These are phyloP conservation scores for Spodoptera litura DNA, from an alignment of 1,140 invertebrate species.

Conservation along the genomic window DNA sequence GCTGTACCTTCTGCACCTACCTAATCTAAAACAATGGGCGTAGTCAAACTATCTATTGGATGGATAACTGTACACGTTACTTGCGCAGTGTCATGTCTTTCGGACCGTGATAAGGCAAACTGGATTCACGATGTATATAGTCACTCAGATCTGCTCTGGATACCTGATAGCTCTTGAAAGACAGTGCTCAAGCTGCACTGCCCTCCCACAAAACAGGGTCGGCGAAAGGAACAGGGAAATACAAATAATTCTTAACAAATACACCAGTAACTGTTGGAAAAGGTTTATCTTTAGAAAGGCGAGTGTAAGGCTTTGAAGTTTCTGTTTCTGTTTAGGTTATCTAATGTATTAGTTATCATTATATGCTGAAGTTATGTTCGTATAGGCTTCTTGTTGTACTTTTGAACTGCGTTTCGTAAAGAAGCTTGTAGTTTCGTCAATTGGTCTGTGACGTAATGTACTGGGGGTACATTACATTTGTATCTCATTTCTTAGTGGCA, in stretches of 20 bases:
- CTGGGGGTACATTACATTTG: too few species aligned
- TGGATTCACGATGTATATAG: constrained; percentile 33
- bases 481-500: too few species aligned
- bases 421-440: too few species aligned
- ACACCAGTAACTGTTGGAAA: not conserved
- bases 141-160: constrained; percentile 9
- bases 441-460: too few species aligned
- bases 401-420: too few species aligned
- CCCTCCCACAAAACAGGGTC: constrained; percentile 1
- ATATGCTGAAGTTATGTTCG: not conserved
- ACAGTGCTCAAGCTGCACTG: not conserved
- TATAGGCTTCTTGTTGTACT: too few species aligned
- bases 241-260: constrained; percentile 20
- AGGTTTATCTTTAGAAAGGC: constrained; percentile 16
- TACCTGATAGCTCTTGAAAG: constrained; percentile 29
- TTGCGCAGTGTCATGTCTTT: constrained; percentile 54
- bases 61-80: constrained; percentile 53
- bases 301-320: not conserved
- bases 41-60: constrained; percentile 58
- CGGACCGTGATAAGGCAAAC: constrained; percentile 51
- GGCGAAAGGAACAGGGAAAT: constrained; percentile 11
- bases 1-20: not conserved
- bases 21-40: constrained; percentile 16
- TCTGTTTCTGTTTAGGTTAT: not conserved
- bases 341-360: not conserved